Evolutionary conservation across 2,113 vertebrate species (phyloP).

Genomic region (Gambusia holbrooki): DNA sequence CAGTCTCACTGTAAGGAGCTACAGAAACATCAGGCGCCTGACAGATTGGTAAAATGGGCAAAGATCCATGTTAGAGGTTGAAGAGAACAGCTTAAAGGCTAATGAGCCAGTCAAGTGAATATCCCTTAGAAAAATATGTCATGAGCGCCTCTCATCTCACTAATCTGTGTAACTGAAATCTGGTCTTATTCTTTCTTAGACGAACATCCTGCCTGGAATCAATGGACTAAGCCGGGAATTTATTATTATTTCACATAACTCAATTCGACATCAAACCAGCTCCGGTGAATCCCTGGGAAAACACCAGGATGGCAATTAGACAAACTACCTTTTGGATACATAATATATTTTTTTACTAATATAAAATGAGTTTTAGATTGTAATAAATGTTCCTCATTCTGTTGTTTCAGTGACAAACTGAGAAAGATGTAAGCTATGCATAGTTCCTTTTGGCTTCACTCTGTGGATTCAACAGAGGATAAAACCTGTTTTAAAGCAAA

Average conservation of each 20-base stretch:
- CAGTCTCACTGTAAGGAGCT: slow-evolving; percentile 11
- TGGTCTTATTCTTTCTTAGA: slow-evolving; percentile 55
- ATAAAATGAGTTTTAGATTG: no score
- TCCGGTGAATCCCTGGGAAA: background rate
- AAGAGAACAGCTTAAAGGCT: slow-evolving; percentile 68
- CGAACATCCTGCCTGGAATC: slow-evolving; percentile 28
- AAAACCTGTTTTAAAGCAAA: slow-evolving; percentile 19
- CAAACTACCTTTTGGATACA: background rate
- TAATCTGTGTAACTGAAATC: slow-evolving; percentile 42
- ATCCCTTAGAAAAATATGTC: slow-evolving; percentile 67
- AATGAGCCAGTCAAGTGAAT: slow-evolving; percentile 71
- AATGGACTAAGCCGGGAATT: background rate
- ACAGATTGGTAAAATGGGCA: slow-evolving; percentile 34
- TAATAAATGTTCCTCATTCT: background rate
- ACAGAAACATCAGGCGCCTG: slow-evolving; percentile 23
- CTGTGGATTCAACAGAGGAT: slow-evolving; percentile 46
- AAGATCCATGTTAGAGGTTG: slow-evolving; percentile 49
- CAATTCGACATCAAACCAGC: background rate
- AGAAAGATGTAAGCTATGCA: slow-evolving; percentile 34
- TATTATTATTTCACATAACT: slow-evolving; percentile 4
- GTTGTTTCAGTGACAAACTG: background rate
- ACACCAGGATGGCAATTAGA: background rate
- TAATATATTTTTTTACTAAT: background rate
- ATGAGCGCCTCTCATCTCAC: slow-evolving; percentile 45
- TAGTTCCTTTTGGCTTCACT: slow-evolving; percentile 42